Conservation (phyloP, 2,888 invertebrate species). For the Apamea epomidion region DNA sequence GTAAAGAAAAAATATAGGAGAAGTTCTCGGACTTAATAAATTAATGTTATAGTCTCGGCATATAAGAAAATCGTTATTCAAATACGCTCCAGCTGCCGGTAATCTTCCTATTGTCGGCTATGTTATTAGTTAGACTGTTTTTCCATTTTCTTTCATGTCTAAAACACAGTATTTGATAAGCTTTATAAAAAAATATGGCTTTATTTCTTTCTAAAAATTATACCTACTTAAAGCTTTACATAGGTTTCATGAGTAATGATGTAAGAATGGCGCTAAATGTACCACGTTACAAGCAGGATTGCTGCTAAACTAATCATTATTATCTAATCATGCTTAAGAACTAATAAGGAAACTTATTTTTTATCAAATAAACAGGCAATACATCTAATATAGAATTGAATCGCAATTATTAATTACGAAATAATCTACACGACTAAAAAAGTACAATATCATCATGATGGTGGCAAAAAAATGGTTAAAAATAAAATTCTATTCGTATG, state of each 20-base stretch:
- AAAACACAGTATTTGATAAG: not conserved
- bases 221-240: not conserved
- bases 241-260: not conserved
- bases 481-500: constrained; percentile 22
- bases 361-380: constrained; percentile 23
- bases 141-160: constrained; percentile 8
- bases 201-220: not conserved
- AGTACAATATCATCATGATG: constrained; percentile 17
- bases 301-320: constrained; percentile 19
- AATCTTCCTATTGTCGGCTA: constrained; percentile 1
- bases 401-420: constrained; percentile 31
- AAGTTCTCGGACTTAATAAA: constrained; percentile 39
- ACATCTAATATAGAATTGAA: constrained; percentile 17
- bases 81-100: constrained; percentile 25
- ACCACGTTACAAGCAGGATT: not conserved
- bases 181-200: not conserved
- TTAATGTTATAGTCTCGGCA: constrained; percentile 43
- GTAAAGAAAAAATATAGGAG: constrained; percentile 58
- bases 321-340: constrained; percentile 36
- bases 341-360: constrained; percentile 61
- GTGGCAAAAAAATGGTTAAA: constrained; percentile 35
- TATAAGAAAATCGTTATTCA: constrained; percentile 24
- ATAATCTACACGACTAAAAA: constrained; percentile 36
- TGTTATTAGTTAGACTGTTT: constrained; percentile 3
- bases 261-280: constrained; percentile 1